These are phyloP conservation scores for Oceanodroma leucorhoa DNA, from an alignment of 2,797 vertebrate species.

Conservation along the genomic window DNA sequence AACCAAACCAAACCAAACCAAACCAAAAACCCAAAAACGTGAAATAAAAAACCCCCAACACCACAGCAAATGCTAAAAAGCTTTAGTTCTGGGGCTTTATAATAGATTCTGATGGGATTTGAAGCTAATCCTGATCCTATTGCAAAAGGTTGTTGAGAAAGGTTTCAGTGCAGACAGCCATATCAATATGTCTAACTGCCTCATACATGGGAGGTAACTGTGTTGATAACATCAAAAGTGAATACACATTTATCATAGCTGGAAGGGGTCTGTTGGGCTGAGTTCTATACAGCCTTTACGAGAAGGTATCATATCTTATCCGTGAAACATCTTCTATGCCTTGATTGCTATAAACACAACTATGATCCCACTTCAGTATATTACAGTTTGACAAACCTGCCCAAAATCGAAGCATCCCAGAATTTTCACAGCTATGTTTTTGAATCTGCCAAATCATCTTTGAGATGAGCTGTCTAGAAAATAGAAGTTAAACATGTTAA, in stretches of 20 bases:
- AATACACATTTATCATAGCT: background rate
- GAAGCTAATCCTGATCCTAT: background rate
- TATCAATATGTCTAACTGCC: background rate
- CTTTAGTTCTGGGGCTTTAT: background rate
- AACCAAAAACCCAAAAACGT: too few relatives aligned
- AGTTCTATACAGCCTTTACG: background rate
- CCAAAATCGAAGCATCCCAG: background rate
- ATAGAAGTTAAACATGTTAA: background rate
- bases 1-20: background rate
- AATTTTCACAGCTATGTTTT: background rate
- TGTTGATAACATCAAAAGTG: background rate
- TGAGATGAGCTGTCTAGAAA: background rate
- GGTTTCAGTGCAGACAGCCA: background rate
- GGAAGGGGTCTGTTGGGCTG: background rate
- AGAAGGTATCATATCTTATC: background rate
- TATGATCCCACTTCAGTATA: background rate
- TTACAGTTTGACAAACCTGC: background rate
- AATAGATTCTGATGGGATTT: background rate
- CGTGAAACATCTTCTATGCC: background rate
- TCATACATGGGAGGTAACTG: background rate
- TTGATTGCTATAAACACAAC: background rate
- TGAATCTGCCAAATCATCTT: background rate
- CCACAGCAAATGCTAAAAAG: background rate
- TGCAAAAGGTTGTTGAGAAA: background rate
- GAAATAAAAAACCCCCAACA: background rate